A percentile compares a stretch with the other conserved stretches of the same genome.
phyloP scores from a whole-genome alignment of 30 jellyfish, hydroid and myxozoan genomes.

The Aurelia coerulea region DNA sequence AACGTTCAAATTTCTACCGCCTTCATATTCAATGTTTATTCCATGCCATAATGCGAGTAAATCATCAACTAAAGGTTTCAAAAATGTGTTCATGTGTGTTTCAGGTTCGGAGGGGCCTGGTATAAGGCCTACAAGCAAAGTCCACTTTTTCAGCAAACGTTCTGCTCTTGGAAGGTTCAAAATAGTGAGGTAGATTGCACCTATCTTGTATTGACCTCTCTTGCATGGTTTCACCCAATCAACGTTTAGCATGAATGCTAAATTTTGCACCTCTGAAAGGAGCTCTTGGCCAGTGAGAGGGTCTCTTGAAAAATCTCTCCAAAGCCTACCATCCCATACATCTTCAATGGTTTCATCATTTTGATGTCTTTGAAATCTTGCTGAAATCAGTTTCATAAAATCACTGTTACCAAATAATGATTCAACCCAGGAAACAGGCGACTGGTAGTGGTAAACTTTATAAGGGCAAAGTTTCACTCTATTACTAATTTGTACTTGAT shows the following conservation, averaged over 20 bases:
- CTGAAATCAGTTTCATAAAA: background rate
- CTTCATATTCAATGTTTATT: background rate
- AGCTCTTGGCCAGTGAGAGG: background rate
- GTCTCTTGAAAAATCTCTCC: background rate
- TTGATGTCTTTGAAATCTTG: background rate
- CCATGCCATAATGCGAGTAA: background rate
- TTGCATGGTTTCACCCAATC: slow-evolving; percentile 31
- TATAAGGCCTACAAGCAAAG: background rate
- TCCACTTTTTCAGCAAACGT: background rate
- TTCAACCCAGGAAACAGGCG: background rate
- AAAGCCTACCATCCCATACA: background rate
- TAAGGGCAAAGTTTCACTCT: background rate
- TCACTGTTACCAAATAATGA: background rate
- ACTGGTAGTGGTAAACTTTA: background rate
- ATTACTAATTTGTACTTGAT: background rate
- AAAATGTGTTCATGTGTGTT: background rate
- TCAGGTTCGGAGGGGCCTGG: slow-evolving; percentile 14
- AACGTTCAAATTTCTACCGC: background rate
- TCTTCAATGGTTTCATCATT: no score
- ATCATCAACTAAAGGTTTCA: slow-evolving; percentile 9
- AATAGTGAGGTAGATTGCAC: background rate
- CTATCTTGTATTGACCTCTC: background rate
- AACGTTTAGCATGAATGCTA: slow-evolving; percentile 1
- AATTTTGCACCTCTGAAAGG: background rate
- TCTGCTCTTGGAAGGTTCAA: slow-evolving; percentile 2